Evolutionary conservation across 2,888 invertebrate species (phyloP).

Genomic region (Leptinotarsa peninsularis): DNA sequence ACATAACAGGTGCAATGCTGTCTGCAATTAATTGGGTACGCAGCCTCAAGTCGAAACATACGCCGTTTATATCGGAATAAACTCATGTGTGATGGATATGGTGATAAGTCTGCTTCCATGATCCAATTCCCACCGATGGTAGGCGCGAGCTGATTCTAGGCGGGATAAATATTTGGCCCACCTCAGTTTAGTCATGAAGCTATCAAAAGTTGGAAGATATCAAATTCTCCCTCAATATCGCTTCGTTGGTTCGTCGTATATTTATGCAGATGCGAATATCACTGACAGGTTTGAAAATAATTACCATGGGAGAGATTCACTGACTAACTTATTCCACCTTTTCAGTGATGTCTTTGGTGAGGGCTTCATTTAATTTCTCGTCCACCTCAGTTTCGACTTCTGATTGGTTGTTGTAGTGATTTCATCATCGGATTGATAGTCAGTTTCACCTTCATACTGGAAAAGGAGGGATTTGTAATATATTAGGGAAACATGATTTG

Average conservation of each 20-base stretch:
- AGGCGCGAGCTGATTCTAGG: conserved; percentile 27
- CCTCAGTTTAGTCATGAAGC: conserved; percentile 48
- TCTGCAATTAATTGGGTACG: conserved; percentile 49
- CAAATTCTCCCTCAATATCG: conserved; percentile 50
- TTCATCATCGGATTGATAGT: conserved; percentile 41
- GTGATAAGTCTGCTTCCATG: conserved; percentile 24
- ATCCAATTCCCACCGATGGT: conserved; percentile 19
- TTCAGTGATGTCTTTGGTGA: conserved; percentile 57
- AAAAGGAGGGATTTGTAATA: too few relatives aligned
- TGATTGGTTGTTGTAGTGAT: conserved; percentile 41
- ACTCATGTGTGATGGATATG: conserved; percentile 25
- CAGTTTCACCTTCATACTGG: neutral
- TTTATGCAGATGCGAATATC: conserved; percentile 58
- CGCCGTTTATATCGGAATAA: conserved; percentile 42
- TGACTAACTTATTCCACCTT: conserved; percentile 52
- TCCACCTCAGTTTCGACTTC: conserved; percentile 42
- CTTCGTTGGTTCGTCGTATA: conserved; percentile 58
- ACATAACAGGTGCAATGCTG: conserved; percentile 44
- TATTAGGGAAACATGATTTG: too few relatives aligned
- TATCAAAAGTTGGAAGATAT: conserved; percentile 50
- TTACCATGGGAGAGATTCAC: conserved; percentile 56
- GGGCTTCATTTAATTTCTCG: conserved; percentile 40
- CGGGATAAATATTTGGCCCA: conserved; percentile 41
- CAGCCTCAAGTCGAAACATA: conserved; percentile 37
- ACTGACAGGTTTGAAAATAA: conserved; percentile 42